phyloP scores from a whole-genome alignment of 2,888 invertebrate genomes.

The Ptilodon capucinus region DNA sequence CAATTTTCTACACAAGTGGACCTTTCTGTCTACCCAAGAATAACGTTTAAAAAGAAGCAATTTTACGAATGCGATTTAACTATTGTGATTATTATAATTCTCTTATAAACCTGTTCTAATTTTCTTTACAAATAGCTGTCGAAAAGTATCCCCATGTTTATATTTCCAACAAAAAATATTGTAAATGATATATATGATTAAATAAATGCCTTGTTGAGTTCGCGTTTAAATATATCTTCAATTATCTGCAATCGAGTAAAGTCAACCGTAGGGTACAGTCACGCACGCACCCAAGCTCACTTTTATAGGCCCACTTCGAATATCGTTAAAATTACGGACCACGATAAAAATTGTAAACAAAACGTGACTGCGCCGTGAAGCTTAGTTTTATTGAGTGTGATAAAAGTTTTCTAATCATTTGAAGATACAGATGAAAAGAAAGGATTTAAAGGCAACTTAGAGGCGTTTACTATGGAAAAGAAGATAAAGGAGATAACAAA shows the following conservation, averaged over 20 bases:
- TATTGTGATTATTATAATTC: too few species aligned
- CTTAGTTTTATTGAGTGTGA: constrained; percentile 21
- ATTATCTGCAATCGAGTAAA: constrained; percentile 20
- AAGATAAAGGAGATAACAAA: too few species aligned
- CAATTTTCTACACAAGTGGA: not conserved
- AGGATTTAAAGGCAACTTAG: not conserved
- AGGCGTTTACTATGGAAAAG: too few species aligned
- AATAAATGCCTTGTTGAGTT: too few species aligned
- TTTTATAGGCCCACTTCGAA: constrained; percentile 42
- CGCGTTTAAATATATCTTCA: constrained; percentile 29
- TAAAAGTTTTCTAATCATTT: not conserved
- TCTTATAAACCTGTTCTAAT: too few species aligned
- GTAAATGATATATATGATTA: too few species aligned
- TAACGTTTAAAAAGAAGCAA: too few species aligned
- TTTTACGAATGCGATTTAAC: too few species aligned
- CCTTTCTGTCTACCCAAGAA: too few species aligned
- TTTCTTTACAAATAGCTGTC: too few species aligned
- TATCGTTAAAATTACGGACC: constrained; percentile 41
- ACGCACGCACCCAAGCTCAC: constrained; percentile 57
- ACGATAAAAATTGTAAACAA: constrained; percentile 45
- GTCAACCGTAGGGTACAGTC: constrained; percentile 42
- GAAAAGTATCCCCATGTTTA: too few species aligned
- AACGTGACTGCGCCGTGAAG: constrained; percentile 40
- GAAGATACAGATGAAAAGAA: not conserved
- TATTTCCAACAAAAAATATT: too few species aligned